Evolutionary conservation across 2,113 vertebrate species (phyloP).

Genomic region (Lampris incognitus): DNA sequence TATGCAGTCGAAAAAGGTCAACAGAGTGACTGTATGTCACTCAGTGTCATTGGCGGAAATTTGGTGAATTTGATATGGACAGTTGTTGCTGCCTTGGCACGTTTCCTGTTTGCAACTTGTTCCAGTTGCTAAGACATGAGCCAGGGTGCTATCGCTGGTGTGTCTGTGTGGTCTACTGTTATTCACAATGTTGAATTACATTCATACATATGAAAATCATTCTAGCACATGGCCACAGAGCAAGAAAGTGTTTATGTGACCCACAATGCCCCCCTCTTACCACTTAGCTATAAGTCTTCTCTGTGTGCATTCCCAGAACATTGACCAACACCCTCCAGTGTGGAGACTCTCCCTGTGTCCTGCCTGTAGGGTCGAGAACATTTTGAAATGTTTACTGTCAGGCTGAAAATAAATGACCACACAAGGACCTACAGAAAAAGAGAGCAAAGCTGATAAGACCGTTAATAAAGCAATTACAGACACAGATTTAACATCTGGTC

Average conservation of each 20-base stretch:
- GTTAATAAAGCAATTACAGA: conserved; percentile 16
- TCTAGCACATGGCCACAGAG: conserved; percentile 69
- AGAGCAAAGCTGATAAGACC: conserved; percentile 24
- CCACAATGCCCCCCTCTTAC: conserved; percentile 64
- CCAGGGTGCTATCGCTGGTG: conserved; percentile 59
- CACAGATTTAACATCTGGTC: conserved; percentile 11
- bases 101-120: conserved; percentile 26
- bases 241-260: conserved; percentile 73
- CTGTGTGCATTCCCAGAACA: conserved; percentile 12
- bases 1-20: no score
- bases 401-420: conserved; percentile 44
- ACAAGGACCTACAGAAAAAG: conserved; percentile 26
- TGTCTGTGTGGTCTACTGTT: conserved; percentile 70
- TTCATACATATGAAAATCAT: conserved; percentile 53
- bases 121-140: conserved; percentile 48
- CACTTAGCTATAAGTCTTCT: conserved; percentile 31
- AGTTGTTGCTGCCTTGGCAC: conserved; percentile 9
- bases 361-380: conserved; percentile 29
- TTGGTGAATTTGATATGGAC: not conserved
- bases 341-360: conserved; percentile 49
- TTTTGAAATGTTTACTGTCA: conserved; percentile 63
- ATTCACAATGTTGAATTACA: conserved; percentile 46
- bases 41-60: no score
- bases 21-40: no score
- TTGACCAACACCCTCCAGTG: conserved; percentile 48